Evolutionary conservation across 2,888 invertebrate species (phyloP).

Genomic region (Oxystoma pomonae): DNA sequence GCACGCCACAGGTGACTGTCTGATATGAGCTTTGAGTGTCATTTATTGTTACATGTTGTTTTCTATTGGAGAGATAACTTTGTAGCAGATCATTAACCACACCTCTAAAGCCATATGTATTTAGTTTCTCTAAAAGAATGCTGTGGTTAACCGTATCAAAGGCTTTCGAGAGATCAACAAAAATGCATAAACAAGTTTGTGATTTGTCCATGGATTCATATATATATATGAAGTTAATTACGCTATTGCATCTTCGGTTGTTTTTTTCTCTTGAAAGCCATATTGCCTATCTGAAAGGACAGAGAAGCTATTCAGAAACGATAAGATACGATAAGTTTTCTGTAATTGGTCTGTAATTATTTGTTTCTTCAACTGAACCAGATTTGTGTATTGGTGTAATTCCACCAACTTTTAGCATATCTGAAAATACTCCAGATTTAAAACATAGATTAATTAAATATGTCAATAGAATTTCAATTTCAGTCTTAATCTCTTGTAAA

Average conservation of each 20-base stretch:
- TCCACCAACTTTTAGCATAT: background rate
- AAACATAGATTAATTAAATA: background rate
- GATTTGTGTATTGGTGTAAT: background rate
- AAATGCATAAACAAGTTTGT: too few species aligned
- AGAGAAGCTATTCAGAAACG: too few species aligned
- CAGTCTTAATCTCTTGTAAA: background rate
- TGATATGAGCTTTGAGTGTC: background rate
- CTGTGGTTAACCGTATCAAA: background rate
- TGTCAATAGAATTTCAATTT: background rate
- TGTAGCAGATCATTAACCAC: background rate
- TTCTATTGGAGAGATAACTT: background rate
- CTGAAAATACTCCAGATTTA: background rate
- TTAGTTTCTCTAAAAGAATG: background rate
- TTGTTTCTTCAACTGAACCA: background rate
- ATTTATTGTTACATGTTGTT: background rate
- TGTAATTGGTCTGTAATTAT: background rate
- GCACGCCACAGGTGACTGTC: background rate
- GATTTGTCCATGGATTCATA: too few species aligned
- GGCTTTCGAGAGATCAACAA: background rate
- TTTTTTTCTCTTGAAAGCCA: too few species aligned
- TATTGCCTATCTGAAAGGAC: too few species aligned
- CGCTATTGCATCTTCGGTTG: too few species aligned
- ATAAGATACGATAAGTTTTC: too few species aligned
- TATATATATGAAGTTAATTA: too few species aligned
- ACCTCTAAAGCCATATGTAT: background rate